Percentiles rank a stretch among this genome's conserved stretches.
These are phyloP conservation scores for Antedon mediterranea DNA, from an alignment of 53 echinoderm and acorn worm species.

Conservation along the genomic window DNA sequence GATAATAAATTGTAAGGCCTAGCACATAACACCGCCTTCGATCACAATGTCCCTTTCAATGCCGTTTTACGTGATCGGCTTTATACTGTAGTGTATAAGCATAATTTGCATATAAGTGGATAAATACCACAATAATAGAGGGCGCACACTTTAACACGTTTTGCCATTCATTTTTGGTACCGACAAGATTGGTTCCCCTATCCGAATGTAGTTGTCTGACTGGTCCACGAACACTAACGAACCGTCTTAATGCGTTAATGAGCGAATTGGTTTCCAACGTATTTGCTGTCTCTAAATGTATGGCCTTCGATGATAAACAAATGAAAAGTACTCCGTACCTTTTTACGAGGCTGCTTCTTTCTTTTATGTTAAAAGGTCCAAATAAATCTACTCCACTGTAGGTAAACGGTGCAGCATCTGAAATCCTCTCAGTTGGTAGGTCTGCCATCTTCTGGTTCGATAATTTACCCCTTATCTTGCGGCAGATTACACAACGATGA, in stretches of 20 bases:
- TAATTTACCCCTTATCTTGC: not conserved
- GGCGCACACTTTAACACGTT: not conserved
- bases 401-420: constrained; percentile 3
- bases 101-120: too few relatives aligned
- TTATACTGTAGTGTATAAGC: too few relatives aligned
- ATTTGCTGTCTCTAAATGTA: constrained; percentile 30
- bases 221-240: constrained; percentile 19
- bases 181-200: constrained; percentile 18
- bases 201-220: constrained; percentile 10
- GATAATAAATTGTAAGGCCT: too few relatives aligned
- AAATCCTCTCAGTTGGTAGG: not conserved
- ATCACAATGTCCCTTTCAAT: too few relatives aligned
- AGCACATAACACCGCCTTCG: too few relatives aligned
- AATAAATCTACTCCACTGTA: constrained; percentile 9
- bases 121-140: too few relatives aligned
- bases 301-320: constrained; percentile 19
- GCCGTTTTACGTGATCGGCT: too few relatives aligned
- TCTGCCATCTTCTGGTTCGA: constrained; percentile 18
- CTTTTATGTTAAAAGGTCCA: constrained; percentile 13
- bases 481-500: constrained; percentile 2
- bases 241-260: constrained; percentile 29
- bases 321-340: constrained; percentile 23
- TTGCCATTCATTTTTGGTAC: constrained; percentile 1
- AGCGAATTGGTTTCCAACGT: constrained; percentile 7
- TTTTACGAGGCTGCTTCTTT: constrained; percentile 8